Percentiles rank a stretch among this genome's conserved stretches.
These are phyloP conservation scores for Equus przewalskii DNA, from an alignment of 2,113 vertebrate species.

Conservation along the genomic window DNA sequence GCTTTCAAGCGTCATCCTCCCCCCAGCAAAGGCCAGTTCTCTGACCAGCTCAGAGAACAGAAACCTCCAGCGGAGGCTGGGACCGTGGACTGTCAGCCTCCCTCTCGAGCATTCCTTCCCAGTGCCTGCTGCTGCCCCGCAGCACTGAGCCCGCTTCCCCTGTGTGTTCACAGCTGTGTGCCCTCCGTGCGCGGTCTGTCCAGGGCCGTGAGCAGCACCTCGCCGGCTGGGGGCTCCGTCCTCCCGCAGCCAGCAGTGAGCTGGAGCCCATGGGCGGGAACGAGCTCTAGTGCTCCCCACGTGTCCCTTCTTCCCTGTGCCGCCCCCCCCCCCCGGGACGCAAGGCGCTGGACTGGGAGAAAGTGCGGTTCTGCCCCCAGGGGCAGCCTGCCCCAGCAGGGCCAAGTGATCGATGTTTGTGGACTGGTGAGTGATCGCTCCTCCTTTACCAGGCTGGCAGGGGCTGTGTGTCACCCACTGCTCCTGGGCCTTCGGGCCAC, in stretches of 20 bases:
- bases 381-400: fast-evolving
- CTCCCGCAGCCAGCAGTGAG: too few relatives aligned
- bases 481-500: background rate
- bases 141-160: background rate
- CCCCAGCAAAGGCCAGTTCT: background rate
- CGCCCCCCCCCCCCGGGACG: background rate
- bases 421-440: background rate
- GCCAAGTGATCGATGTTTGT: background rate
- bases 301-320: background rate
- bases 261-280: fast-evolving
- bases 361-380: fast-evolving
- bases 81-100: background rate
- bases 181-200: background rate
- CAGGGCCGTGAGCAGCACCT: background rate
- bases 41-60: background rate
- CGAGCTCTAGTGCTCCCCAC: background rate
- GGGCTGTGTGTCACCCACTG: background rate
- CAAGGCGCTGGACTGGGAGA: fast-evolving
- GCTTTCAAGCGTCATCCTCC: background rate
- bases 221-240: fast-evolving
- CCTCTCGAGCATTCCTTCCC: background rate
- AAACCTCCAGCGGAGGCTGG: background rate
- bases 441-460: background rate
- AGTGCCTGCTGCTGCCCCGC: background rate
- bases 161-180: background rate